These are phyloP conservation scores for Microhierax caerulescens DNA, from an alignment of 2,797 vertebrate species.

Conservation along the genomic window DNA sequence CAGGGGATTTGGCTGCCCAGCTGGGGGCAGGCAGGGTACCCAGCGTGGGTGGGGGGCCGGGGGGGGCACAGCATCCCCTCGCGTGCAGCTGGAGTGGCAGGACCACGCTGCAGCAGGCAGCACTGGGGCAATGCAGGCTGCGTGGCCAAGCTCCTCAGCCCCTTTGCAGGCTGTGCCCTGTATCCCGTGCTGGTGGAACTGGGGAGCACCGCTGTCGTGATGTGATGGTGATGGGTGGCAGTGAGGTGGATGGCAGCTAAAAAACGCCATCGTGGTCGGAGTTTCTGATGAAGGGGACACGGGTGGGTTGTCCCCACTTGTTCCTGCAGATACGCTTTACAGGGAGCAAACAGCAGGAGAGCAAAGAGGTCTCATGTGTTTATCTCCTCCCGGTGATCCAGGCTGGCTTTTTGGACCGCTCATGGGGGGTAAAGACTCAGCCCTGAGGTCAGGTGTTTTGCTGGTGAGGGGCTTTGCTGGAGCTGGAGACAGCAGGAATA, in stretches of 20 bases:
- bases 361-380: background rate
- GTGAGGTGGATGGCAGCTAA: background rate
- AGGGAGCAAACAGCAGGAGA: background rate
- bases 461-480: background rate
- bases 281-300: no score
- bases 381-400: background rate
- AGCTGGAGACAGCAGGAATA: background rate
- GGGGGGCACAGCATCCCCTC: background rate
- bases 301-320: slow-evolving; percentile 10
- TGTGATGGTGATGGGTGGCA: no score
- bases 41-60: background rate
- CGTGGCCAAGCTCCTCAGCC: fast-evolving
- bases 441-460: background rate
- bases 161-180: background rate
- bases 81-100: background rate
- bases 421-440: background rate
- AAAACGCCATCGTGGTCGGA: no score
- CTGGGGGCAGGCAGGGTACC: background rate
- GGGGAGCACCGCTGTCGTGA: background rate
- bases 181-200: background rate
- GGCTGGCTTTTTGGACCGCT: background rate
- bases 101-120: background rate
- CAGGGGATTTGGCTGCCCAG: background rate
- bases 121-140: fast-evolving
- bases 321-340: background rate